A percentile compares a stretch with the other conserved stretches of the same genome.
These are phyloP conservation scores for Meiosimyza decipiens DNA, from an alignment of 2,888 invertebrate genomes.

Conservation along the genomic window DNA sequence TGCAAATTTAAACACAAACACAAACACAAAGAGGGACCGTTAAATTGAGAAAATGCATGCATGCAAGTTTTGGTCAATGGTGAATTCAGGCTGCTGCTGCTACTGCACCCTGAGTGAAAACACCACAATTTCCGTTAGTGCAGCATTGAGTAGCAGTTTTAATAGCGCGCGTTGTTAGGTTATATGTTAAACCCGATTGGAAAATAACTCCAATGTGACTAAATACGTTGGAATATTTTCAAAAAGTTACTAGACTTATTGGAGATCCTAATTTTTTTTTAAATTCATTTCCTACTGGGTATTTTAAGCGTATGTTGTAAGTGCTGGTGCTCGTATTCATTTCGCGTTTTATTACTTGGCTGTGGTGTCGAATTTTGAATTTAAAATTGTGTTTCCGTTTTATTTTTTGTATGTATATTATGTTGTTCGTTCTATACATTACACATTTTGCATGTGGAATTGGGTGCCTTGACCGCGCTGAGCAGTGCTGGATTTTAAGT, in stretches of 20 bases:
- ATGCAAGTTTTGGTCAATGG: conserved; percentile 7
- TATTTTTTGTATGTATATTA: not conserved
- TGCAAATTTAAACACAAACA: not conserved
- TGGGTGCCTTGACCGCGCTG: too few relatives aligned
- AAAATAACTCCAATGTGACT: too few relatives aligned
- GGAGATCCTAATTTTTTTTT: too few relatives aligned
- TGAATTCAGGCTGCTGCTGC: not conserved
- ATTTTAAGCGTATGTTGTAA: too few relatives aligned
- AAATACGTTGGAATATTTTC: too few relatives aligned
- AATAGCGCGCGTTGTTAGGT: too few relatives aligned
- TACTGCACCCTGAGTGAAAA: not conserved
- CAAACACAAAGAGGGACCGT: not conserved
- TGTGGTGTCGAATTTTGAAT: conserved; percentile 33
- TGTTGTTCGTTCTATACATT: not conserved
- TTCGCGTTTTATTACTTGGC: conserved; percentile 35
- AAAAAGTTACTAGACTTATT: too few relatives aligned
- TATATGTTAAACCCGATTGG: too few relatives aligned
- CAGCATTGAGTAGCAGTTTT: too few relatives aligned
- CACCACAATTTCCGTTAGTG: too few relatives aligned
- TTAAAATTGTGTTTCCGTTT: conserved; percentile 24
- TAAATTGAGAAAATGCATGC: conserved; percentile 15
- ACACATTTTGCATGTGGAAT: not conserved
- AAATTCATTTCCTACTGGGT: too few relatives aligned
- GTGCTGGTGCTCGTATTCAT: conserved; percentile 12
- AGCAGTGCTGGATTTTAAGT: too few relatives aligned